Conservation (phyloP, 2,888 invertebrate genomes). For the Monopis laevigella region DNA sequence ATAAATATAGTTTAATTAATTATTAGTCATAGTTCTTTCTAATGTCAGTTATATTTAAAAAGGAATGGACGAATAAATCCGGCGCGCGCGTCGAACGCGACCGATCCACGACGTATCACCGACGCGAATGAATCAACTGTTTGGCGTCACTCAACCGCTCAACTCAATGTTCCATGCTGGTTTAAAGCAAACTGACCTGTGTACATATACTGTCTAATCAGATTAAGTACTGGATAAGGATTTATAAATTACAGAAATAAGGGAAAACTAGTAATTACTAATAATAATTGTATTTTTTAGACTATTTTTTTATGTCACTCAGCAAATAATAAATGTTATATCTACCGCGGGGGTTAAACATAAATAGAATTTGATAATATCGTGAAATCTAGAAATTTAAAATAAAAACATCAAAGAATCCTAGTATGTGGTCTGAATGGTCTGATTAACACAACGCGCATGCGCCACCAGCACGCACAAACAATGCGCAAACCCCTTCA, state of each 20-base stretch:
- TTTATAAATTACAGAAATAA: no score
- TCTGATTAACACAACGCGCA: slow-evolving; percentile 14
- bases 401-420: no score
- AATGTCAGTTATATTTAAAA: slow-evolving; percentile 24
- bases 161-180: slow-evolving; percentile 25
- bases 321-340: no score
- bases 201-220: slow-evolving; percentile 2
- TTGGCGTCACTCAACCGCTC: slow-evolving; percentile 1
- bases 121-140: slow-evolving; percentile 47
- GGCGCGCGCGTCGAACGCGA: slow-evolving; percentile 36
- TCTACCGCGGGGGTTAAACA: no score
- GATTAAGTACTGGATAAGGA: slow-evolving; percentile 9
- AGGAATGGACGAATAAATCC: slow-evolving; percentile 27
- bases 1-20: neutral
- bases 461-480: slow-evolving; percentile 11
- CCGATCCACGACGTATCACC: slow-evolving; percentile 34
- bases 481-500: slow-evolving; percentile 13
- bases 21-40: neutral
- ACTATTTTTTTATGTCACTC: no score
- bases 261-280: no score
- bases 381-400: no score
- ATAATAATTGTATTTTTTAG: no score
- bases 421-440: no score
- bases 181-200: slow-evolving; percentile 37
- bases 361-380: no score